Evolutionary conservation across 37 sponge, comb jelly and placozoan genomes (phyloP), one percentile per base, ranked within the genome.

Genomic region (Oopsacas minuta): DNA sequence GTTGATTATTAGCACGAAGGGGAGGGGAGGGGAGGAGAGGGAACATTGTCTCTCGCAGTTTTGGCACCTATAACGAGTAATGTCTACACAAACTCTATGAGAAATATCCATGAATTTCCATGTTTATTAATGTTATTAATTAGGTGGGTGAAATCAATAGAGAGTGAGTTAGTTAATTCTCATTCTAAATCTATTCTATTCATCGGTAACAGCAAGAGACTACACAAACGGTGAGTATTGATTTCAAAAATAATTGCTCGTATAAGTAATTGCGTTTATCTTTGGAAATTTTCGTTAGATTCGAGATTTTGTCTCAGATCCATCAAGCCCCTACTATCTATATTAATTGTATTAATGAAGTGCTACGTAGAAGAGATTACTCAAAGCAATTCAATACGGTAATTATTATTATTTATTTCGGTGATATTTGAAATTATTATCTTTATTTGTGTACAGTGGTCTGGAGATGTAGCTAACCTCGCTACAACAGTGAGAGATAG

Each of bases 181-280:
- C 75, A 61, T 34, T 61, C 75, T 32, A 61, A 61, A 61, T 61
- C 75, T 61, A 10, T 61, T 61, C 22, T 61, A 5, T 61, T 61
- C 22, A 61, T 61, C 28, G 75, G 75, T 12, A 61, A 61, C 75
- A n/a, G 75, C 75, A 61, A 61, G 75, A 61, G 75, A n/a, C 30
- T 61, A 61, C 75, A 61, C 32, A 61, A 61, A 61, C 20, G 75
- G 75, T 61, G 20, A 3, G 22, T 61, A 61, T 34, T 15, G 49
- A 15, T 42, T 42, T 17, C 15, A 42, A 15, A 15, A 61, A 25
- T 34, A 61, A 20, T 61, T 3, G 22, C 28, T 25, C 1, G 75
- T 3, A 34, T 61, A 61, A 12, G 1, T 10, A 61, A 25, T 32
- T 61, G 75, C 28, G 75, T 61, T 61, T 3, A 20, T 61, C 22